phyloP scores from a whole-genome alignment of 2,113 vertebrate genomes.

The Diphyllodes magnificus region DNA sequence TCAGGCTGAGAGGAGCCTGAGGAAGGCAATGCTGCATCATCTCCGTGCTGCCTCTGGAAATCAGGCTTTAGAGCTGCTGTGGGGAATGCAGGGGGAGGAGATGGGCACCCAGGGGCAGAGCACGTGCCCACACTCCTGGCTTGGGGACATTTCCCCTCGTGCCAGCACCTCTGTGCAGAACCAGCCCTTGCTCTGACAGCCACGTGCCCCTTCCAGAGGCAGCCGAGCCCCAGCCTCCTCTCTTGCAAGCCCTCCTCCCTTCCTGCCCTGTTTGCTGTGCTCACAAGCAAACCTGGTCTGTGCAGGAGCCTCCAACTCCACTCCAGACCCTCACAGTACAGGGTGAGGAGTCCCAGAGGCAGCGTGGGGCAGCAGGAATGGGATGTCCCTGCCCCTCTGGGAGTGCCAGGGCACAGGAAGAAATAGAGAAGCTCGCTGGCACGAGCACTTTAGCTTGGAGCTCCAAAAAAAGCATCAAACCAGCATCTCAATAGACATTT shows the following conservation, averaged over 20 bases:
- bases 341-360: neutral
- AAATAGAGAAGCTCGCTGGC: neutral
- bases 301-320: fast-evolving
- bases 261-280: neutral
- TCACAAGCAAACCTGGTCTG: fast-evolving
- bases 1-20: neutral
- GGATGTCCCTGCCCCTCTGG: neutral
- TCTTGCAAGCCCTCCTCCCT: neutral
- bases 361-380: neutral
- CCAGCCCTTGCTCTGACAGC: neutral
- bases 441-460: fast-evolving
- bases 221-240: neutral
- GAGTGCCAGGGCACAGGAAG: fast-evolving
- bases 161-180: neutral
- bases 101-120: neutral
- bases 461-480: neutral
- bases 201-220: fast-evolving
- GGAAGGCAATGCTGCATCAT: neutral
- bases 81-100: neutral
- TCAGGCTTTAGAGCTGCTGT: neutral
- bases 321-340: fast-evolving
- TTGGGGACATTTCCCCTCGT: neutral
- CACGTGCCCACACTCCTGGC: too few relatives aligned
- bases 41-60: neutral
- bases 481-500: neutral